Conservation (phyloP, 1,140 invertebrate species). For the Drosophila obscura region DNA sequence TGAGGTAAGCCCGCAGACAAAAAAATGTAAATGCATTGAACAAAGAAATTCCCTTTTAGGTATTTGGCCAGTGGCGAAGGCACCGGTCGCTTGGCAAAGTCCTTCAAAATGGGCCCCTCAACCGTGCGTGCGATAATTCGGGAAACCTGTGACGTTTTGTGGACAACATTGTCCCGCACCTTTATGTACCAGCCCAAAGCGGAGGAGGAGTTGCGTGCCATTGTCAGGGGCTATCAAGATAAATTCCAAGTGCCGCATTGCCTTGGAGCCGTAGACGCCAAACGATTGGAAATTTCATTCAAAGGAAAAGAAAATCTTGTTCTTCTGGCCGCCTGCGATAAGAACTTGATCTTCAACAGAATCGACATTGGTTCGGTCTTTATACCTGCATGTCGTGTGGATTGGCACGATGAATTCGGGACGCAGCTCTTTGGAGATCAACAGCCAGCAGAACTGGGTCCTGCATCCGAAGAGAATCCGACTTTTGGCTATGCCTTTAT, state of each 20-base stretch:
- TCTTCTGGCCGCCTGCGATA: constrained; percentile 19
- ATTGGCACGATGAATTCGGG: constrained; percentile 23
- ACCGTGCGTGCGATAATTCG: constrained; percentile 22
- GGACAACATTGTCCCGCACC: not conserved
- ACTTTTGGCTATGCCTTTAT: constrained; percentile 3
- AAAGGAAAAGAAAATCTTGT: constrained; percentile 10
- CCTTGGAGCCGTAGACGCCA: constrained; percentile 17
- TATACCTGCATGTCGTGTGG: not conserved
- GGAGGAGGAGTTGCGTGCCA: not conserved
- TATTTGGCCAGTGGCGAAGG: constrained; percentile 12
- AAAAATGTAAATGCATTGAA: too few species aligned
- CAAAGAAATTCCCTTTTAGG: not conserved
- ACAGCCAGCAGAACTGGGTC: not conserved
- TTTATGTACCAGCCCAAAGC: constrained; percentile 8
- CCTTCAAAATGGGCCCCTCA: constrained; percentile 26
- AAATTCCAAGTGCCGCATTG: constrained; percentile 12
- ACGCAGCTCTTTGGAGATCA: not conserved
- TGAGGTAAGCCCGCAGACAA: not conserved
- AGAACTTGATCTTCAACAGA: constrained; percentile 9
- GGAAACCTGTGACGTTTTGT: constrained; percentile 18
- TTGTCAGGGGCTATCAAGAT: constrained; percentile 1
- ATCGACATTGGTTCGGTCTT: constrained; percentile 12
- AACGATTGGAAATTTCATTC: constrained; percentile 9
- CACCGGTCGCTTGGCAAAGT: not conserved
- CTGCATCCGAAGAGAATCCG: too few species aligned